Evolutionary conservation across 2,113 vertebrate species (phyloP), one percentile per base, ranked within the genome.

Genomic region (Lampris megalopsis): DNA sequence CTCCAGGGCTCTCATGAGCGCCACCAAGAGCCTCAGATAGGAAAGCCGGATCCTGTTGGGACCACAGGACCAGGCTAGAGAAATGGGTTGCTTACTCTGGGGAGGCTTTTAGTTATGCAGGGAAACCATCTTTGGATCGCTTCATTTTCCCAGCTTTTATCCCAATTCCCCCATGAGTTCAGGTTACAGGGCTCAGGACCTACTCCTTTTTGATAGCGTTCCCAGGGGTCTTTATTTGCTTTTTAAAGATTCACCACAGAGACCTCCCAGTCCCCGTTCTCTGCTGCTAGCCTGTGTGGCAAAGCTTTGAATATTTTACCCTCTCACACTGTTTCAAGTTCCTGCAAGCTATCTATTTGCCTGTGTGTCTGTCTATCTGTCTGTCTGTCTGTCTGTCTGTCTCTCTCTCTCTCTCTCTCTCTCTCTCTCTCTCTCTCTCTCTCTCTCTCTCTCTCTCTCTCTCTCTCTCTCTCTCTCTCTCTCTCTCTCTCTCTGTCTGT

Each of bases 141-240:
- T 81, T 88, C 84, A 84, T 86, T 88, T 93, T 90, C 86, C 64
- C 84, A 88, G 78, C 84, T 85, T 81, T 84, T 75, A 65, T 77
- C 73, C 2, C 9, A 67, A 45, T 71, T 74, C 87, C 79, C 85
- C 24, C 3, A 35, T 50, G 75, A 78, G 75, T 80, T 82, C 82
- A 91, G 73, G 86, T 88, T 91, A 80, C 76, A 73, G 78, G 75
- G 72, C 71, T 49, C 59, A 63, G 49, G 49, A 53, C 47, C 70
- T 24, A 65, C 1, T 79, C 75, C 72, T 80, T 73, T 81, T 76
- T 76, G 49, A 64, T 79, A 62, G 57, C 48, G 62, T 77, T 69
- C 73, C 73, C 45, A 8, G 35, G 54, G 73, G 53, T 11, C 52
- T 57, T 9, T 1, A 42, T 40, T 24, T 65, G 61, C 41, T 77